These are phyloP conservation scores for Diarsia mendica DNA, from an alignment of 2,888 invertebrate genomes.

Conservation along the genomic window DNA sequence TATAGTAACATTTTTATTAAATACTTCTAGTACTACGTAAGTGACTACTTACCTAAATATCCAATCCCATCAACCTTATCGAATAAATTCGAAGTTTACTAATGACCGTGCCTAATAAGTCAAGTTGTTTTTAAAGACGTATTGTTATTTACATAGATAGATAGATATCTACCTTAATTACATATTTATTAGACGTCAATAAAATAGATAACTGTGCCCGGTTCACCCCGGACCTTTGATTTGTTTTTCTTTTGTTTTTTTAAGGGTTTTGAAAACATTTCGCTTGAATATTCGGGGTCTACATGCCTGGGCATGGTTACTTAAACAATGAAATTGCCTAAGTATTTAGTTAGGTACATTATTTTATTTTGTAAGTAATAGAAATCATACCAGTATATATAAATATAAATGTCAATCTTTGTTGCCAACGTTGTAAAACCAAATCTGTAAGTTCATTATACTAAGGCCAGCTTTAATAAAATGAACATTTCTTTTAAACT, in stretches of 20 bases:
- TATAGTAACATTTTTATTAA: constrained; percentile 7
- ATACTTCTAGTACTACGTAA: background rate
- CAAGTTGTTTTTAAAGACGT: constrained; percentile 6
- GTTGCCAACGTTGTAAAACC: background rate
- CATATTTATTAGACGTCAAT: background rate
- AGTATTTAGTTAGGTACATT: background rate
- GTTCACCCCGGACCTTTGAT: background rate
- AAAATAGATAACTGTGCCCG: background rate
- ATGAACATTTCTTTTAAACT: constrained; percentile 24
- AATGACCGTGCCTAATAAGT: background rate
- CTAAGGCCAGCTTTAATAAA: background rate
- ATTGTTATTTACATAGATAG: constrained; percentile 1
- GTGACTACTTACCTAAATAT: background rate
- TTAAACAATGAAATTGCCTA: background rate
- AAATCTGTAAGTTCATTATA: background rate
- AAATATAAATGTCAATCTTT: background rate
- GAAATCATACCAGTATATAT: background rate
- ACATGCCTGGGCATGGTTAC: too few species aligned
- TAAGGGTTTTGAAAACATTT: background rate
- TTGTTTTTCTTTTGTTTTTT: constrained; percentile 11
- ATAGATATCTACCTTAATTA: background rate
- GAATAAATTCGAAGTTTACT: constrained; percentile 19
- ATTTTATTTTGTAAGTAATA: background rate
- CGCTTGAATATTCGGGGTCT: background rate
- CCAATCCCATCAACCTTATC: constrained; percentile 5